Evolutionary conservation across 2,888 invertebrate species (phyloP).

Genomic region (Acrobasis repandana): DNA sequence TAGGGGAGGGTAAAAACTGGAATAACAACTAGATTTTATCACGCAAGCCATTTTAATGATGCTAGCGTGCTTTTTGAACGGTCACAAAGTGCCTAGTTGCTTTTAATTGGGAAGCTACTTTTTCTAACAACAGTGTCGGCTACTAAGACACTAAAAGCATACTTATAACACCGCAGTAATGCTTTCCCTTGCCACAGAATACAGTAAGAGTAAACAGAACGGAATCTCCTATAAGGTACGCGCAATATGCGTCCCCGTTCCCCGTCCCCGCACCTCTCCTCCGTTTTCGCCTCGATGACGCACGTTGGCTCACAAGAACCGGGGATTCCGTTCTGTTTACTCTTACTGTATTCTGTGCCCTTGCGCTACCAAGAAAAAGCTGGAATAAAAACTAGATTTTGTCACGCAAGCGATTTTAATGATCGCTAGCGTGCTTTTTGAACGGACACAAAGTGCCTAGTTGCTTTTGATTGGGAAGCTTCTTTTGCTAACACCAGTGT

Average conservation of each 20-base stretch:
- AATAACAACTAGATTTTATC: slow-evolving; percentile 65
- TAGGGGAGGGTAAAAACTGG: too few species aligned
- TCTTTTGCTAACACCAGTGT: slow-evolving; percentile 57
- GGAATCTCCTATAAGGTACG: too few species aligned
- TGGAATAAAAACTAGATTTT: slow-evolving; percentile 59
- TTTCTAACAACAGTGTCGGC: slow-evolving; percentile 37
- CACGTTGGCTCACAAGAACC: too few species aligned
- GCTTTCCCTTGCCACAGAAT: too few species aligned
- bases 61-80: slow-evolving; percentile 60
- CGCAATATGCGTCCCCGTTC: too few species aligned
- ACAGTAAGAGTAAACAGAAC: too few species aligned
- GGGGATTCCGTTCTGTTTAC: too few species aligned
- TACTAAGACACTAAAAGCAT: too few species aligned
- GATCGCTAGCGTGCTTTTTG: too few species aligned
- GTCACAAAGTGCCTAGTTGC: slow-evolving; percentile 60
- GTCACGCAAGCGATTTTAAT: slow-evolving; percentile 66
- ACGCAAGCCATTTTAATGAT: slow-evolving; percentile 62
- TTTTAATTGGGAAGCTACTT: slow-evolving; percentile 69
- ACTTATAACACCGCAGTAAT: slow-evolving; percentile 18
- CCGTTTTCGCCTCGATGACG: too few species aligned
- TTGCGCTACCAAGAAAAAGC: slow-evolving; percentile 39
- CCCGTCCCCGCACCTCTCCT: too few species aligned
- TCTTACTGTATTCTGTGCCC: too few species aligned
- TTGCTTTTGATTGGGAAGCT: slow-evolving; percentile 67
- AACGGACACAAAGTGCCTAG: slow-evolving; percentile 64